Percentiles rank a stretch among this genome's conserved stretches.
phyloP scores from a whole-genome alignment of 1,140 invertebrate genomes.

The Eufriesea mexicana region DNA sequence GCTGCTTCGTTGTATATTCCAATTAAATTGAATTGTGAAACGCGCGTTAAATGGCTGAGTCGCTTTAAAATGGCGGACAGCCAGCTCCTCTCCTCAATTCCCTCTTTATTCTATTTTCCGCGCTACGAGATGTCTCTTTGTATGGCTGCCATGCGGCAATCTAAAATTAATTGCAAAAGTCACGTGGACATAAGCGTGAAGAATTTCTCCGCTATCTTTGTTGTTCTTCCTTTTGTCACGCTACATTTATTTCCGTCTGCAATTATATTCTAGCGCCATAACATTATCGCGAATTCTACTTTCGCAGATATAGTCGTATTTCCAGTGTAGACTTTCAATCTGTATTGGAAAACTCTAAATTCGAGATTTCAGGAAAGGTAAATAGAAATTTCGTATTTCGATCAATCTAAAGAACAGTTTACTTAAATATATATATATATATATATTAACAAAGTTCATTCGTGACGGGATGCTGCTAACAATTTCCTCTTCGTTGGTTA shows the following conservation, averaged over 20 bases:
- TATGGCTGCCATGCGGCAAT: conserved; percentile 39
- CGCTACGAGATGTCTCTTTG: conserved; percentile 26
- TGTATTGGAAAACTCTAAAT: not conserved
- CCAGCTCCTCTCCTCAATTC: not conserved
- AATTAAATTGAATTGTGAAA: conserved; percentile 58
- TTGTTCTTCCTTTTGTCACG: not conserved
- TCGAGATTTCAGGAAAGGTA: not conserved
- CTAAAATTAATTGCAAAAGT: conserved; percentile 67
- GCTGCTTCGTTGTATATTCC: conserved; percentile 31
- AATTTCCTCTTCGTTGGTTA: no score
- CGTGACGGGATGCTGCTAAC: no score
- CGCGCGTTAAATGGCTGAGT: conserved; percentile 46
- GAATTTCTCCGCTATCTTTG: conserved; percentile 37
- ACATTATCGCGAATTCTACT: conserved; percentile 12
- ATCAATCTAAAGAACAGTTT: no score
- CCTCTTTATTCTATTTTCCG: conserved; percentile 52
- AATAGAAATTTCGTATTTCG: not conserved
- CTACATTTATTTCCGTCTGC: conserved; percentile 33
- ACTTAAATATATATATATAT: no score
- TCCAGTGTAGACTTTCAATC: not conserved
- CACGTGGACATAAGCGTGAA: conserved; percentile 32
- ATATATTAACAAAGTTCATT: no score
- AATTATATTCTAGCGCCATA: conserved; percentile 33
- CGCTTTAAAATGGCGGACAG: conserved; percentile 54
- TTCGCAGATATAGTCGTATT: not conserved